phyloP scores from a whole-genome alignment of 2,797 vertebrate species.

The Catharus ustulatus region DNA sequence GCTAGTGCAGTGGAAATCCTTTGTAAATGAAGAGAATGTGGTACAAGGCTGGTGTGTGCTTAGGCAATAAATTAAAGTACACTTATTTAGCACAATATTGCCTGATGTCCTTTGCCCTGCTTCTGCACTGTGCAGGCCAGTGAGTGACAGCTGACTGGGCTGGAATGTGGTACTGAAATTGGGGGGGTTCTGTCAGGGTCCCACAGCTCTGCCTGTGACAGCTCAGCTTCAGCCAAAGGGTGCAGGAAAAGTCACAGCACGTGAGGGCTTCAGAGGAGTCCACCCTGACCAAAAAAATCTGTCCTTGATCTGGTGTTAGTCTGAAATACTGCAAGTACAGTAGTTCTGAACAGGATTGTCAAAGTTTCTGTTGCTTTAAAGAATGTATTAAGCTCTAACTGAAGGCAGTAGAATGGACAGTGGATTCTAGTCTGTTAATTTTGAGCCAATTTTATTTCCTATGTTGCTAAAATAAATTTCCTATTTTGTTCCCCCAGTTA shows the following conservation, averaged over 20 bases:
- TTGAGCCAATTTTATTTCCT: not conserved
- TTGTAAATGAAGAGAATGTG: not conserved
- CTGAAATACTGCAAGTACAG: not conserved
- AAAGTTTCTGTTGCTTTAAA: not conserved
- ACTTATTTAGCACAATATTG: not conserved
- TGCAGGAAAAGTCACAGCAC: not conserved
- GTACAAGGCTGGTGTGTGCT: not conserved
- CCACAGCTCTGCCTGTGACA: rapidly evolving
- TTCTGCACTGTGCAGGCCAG: not conserved
- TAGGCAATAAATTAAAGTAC: not conserved
- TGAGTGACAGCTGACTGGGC: rapidly evolving
- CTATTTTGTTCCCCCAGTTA: not conserved
- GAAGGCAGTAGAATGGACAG: not conserved
- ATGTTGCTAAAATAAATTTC: not conserved
- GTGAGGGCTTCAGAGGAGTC: not conserved
- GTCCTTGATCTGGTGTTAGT: not conserved
- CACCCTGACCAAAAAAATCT: too few relatives aligned
- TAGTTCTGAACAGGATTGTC: not conserved
- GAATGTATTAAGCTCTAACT: not conserved
- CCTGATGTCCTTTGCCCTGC: not conserved
- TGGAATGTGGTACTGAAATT: not conserved
- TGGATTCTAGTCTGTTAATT: not conserved
- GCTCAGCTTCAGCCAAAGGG: not conserved
- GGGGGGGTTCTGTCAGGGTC: too few relatives aligned
- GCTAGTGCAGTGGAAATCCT: not conserved